Conservation (phyloP, 2,113 vertebrate species). For the Fulica atra region DNA sequence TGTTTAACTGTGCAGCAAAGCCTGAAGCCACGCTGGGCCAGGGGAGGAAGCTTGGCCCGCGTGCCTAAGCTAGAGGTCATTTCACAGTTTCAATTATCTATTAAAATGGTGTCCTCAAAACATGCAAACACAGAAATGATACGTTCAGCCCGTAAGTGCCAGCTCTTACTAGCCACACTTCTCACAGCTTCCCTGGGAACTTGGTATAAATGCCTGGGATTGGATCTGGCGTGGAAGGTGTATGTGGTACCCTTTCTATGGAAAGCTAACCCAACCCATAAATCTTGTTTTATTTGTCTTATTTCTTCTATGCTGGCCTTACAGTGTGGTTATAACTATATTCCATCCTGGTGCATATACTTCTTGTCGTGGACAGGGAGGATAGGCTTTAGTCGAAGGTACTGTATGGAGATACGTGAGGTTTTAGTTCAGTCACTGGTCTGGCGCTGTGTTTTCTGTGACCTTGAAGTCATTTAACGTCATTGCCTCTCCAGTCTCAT, state of each 20-base stretch:
- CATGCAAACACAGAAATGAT: background rate
- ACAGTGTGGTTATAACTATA: background rate
- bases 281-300: background rate
- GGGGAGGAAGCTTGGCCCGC: background rate
- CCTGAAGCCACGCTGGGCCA: background rate
- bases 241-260: background rate
- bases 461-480: background rate
- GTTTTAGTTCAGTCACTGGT: background rate
- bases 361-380: background rate
- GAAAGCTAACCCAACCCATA: background rate
- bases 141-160: background rate
- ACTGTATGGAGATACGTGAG: background rate
- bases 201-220: background rate
- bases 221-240: background rate
- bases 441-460: background rate
- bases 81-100: background rate
- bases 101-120: background rate
- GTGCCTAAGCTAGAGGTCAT: background rate
- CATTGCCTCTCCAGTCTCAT: background rate
- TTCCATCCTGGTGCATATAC: rapidly evolving
- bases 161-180: background rate
- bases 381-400: background rate
- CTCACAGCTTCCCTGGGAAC: background rate
- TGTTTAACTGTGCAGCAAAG: slow-evolving; percentile 14
- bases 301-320: background rate